Evolutionary conservation across 2,797 vertebrate genomes (phyloP), one percentile per base, ranked within the genome.

Genomic region (Parauchenoglanis punctatus): DNA sequence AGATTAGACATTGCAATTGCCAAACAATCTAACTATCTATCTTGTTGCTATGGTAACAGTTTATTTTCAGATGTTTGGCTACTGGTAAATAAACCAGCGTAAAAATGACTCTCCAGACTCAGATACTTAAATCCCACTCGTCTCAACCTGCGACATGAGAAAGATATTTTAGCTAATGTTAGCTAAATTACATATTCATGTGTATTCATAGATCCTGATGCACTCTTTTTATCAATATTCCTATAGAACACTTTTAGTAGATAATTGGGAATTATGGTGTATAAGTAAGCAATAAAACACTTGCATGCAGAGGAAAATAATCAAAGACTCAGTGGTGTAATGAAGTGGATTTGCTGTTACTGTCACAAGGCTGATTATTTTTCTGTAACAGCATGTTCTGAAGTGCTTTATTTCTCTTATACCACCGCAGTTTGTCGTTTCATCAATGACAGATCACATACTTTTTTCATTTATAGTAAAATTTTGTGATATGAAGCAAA

Each of bases 31-130:
- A 28, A 0, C 13, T 28, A 52, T 2, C 7, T 72, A 20, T 6
- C 2, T 52, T 76, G 44, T 76, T 76, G 72, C 72, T 75, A 75
- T 49, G 72, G 72, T 49, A 49, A 75, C 72, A 49, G 44, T 13
- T 40, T 70, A 7, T 11, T 44, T 75, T 75, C 11, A 35, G 31
- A 70, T 8, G 67, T 70, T 70, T 70, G 67, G 17, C 17, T 49
- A 20, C 17, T 8, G 23, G 7, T 31, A 44, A 72, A 72, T 40
- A 20, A 10, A 72, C 11, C 35, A 0, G 10, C 5, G 18, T 10
- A 18, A 44, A 72, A 72, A 20, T 10, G 35, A 10, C 7, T 11
- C 20, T 40, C 7, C 68, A 10, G 35, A 70, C 7, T 17, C 65
- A 18, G 23, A 12, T 4, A 4, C 25, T 35, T 68, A 31, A 31